phyloP scores from a whole-genome alignment of 2,113 vertebrate species.

The Cololabis saira region DNA sequence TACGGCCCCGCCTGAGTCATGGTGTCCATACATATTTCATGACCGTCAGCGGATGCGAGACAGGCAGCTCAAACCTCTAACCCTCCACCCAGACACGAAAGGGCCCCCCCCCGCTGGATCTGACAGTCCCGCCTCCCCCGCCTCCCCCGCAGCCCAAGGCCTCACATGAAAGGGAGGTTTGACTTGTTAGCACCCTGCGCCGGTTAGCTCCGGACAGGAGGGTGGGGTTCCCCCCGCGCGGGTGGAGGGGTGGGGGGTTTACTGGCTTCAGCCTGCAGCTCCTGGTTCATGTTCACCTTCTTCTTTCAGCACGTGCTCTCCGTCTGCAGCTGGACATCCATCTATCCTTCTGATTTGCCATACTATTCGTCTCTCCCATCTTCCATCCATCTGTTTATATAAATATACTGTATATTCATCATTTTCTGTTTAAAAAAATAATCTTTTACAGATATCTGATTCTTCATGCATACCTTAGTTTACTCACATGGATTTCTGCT shows the following conservation, averaged over 20 bases:
- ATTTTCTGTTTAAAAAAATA: no score
- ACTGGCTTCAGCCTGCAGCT: slow-evolving; percentile 27
- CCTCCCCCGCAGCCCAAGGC: slow-evolving; percentile 10
- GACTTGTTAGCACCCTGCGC: slow-evolving; percentile 67
- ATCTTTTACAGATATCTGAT: no score
- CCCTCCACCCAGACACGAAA: slow-evolving; percentile 5
- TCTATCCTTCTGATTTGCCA: no score
- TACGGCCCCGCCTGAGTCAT: slow-evolving; percentile 47
- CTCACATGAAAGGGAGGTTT: slow-evolving; percentile 69
- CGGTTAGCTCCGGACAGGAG: slow-evolving; percentile 56
- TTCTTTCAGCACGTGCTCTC: slow-evolving; percentile 32
- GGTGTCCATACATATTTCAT: slow-evolving; percentile 79
- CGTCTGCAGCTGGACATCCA: slow-evolving; percentile 5
- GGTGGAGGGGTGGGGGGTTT: background rate
- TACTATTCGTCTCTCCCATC: no score
- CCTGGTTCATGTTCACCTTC: slow-evolving; percentile 38
- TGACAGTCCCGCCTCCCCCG: background rate
- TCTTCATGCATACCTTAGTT: no score
- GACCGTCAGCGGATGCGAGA: slow-evolving; percentile 53
- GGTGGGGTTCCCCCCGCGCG: slow-evolving; percentile 58
- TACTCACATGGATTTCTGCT: no score
- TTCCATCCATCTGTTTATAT: no score
- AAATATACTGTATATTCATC: no score
- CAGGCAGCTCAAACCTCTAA: slow-evolving; percentile 26
- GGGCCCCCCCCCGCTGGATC: background rate